A percentile compares a stretch with the other conserved stretches of the same genome.
phyloP scores from a whole-genome alignment of 2,797 vertebrate species.

The Hybognathus amarus region DNA sequence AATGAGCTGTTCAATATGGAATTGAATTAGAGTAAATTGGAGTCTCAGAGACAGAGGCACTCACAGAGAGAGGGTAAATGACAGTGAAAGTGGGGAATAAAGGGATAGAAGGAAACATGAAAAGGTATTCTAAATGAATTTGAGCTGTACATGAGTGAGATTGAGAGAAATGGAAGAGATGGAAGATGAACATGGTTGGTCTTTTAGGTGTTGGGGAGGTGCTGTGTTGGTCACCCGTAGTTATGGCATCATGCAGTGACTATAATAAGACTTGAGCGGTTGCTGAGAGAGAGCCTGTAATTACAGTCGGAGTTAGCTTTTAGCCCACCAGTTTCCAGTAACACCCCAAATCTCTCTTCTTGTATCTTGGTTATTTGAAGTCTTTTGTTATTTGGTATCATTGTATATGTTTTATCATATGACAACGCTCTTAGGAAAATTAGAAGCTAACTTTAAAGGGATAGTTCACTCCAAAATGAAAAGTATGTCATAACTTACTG shows the following conservation, averaged over 20 bases:
- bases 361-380: not conserved
- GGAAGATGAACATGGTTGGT: conserved; percentile 21
- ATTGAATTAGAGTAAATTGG: conserved; percentile 63
- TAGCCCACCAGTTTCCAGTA: conserved; percentile 31
- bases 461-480: not conserved
- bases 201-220: conserved; percentile 41
- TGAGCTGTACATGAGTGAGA: conserved; percentile 36
- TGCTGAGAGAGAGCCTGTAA: conserved; percentile 60
- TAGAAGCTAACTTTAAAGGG: not conserved
- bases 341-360: conserved; percentile 34
- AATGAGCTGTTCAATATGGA: conserved; percentile 61
- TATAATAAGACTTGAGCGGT: conserved; percentile 60
- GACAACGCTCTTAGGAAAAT: not conserved
- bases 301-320: conserved; percentile 58
- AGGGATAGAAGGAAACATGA: conserved; percentile 38
- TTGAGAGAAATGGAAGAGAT: conserved; percentile 22
- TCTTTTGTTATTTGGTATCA: conserved; percentile 28
- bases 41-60: conserved; percentile 58
- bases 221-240: conserved; percentile 57
- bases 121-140: conserved; percentile 47
- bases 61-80: conserved; percentile 52
- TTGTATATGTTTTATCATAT: conserved; percentile 10
- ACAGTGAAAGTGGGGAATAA: conserved; percentile 35
- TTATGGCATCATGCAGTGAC: conserved; percentile 58
- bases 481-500: not conserved